Evolutionary conservation across 1,140 invertebrate species (phyloP), one percentile per base, ranked within the genome.

Genomic region (Cherax quadricarinatus): DNA sequence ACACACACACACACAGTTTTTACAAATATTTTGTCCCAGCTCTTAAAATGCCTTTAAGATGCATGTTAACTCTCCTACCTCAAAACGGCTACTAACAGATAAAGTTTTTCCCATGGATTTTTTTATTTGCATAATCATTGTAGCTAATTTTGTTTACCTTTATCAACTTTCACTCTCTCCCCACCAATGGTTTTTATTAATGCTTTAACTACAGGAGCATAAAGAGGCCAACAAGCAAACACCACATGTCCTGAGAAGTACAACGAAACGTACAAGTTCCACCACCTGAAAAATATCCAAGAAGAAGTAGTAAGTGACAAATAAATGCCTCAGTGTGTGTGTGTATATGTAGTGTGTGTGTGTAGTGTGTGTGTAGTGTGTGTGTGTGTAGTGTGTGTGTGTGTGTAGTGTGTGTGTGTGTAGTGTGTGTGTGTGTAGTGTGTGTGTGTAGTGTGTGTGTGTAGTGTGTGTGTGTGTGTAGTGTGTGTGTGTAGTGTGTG

Each of bases 231-330:
- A 0, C 95, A 93, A 1, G 96, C 88, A 93, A 97, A 97, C 30
- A 97, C 94, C 81, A 96, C 94, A 78, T 96, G 96, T 57, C 96
- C 97, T 41, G 96, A 96, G 94, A 96, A 98, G 93, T 97, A 96
- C 14, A 97, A 94, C 18, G 96, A 96, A 0, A 93, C 94, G 93
- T 96, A 97, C 0, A 97, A 96, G 41, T 95, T 94, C 94, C 95
- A 96, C 95, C 97, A 94, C 84, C 92, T 93, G 84, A 49, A 91
- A 93, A 49, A 62, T 12, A 62, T 62, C 24, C 24, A 30, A 18
- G 30, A 14, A 9, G 0, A 14, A 9, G 53, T 12, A 57, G 12
- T 57, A 57, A 57, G 53, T 57, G 14, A 57, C 53, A 57, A 9
- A 5, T 57, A 6, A 1, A 1, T 10, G 53, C 0, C 53, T 57